Conservation (phyloP, 2,113 vertebrate genomes). For the Aix galericulata region DNA sequence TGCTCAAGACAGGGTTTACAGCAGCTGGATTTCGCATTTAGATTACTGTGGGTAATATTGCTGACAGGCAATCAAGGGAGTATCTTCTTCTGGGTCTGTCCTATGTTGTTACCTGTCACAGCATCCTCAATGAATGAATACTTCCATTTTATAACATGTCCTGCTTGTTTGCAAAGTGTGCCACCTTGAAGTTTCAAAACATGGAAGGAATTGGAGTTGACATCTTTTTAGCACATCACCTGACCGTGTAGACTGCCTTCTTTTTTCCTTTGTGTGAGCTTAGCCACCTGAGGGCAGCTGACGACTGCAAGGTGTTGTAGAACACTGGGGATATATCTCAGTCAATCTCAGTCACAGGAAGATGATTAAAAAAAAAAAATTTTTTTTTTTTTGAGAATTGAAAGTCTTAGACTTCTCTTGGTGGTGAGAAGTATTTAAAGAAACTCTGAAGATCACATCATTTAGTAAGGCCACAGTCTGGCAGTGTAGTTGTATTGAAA, state of each 20-base stretch:
- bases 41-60: not conserved
- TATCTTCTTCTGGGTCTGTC: not conserved
- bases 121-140: not conserved
- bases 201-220: not conserved
- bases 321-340: not conserved
- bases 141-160: not conserved
- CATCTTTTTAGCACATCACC: not conserved
- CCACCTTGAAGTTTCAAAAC: not conserved
- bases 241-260: not conserved
- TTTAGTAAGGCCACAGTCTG: not conserved
- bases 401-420: not conserved
- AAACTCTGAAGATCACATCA: not conserved
- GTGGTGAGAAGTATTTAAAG: not conserved
- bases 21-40: not conserved
- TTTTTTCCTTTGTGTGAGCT: not conserved
- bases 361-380: not conserved
- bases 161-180: not conserved
- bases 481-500: not conserved
- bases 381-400: not conserved
- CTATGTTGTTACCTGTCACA: not conserved
- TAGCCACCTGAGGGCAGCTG: not conserved
- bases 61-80: rapidly evolving
- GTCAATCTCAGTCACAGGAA: not conserved
- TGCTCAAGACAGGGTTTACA: not conserved
- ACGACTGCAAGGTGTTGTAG: not conserved